Evolutionary conservation across 2,888 invertebrate species (phyloP), one percentile per base, ranked within the genome.

Genomic region (Sesia apiformis): DNA sequence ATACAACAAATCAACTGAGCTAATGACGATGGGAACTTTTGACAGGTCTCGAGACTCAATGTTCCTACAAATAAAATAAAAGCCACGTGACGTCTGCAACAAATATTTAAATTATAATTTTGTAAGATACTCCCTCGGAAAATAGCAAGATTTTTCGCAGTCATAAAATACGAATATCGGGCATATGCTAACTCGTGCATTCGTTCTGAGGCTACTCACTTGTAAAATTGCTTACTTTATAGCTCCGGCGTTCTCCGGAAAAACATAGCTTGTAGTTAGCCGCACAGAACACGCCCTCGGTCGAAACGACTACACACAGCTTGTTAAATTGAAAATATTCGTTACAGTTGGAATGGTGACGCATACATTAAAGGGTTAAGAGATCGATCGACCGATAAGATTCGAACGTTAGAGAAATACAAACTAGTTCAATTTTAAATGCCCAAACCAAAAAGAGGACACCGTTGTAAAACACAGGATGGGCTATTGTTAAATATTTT

Each of bases 281-380:
- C 68, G 66, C 66, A 63, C 66, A 65, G 38, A 4, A 52, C 39
- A 40, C 23, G 50, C 39, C 39, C 51, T 49, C 53, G 56, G 46
- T 46, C 49, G 39, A 52, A 40, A 52, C 38, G 62, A 62, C 56
- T 65, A 65, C 66, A 74, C 66, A 65, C 63, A 61, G 60, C 62
- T 64, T 61, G 67, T 72, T 69, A 69, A 65, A 64, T 66, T 65
- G 59, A 68, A 66, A 76, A 74, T 74, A 77, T 76, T 75, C 69
- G 72, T 75, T 64, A 62, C 64, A 78, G 69, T 78, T 72, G 64
- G 71, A 71, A 73, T 74, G 72, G 73, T 76, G 77, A 80, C 76
- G 81, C 77, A 78, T 78, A 79, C 71, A 77, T 78, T 76, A 81
- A 87, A 87, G 86, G 85, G 86, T 85, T 84, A 71, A 77, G 76